Conservation (phyloP, 2,888 invertebrate species). For the Lasiommata megera region DNA sequence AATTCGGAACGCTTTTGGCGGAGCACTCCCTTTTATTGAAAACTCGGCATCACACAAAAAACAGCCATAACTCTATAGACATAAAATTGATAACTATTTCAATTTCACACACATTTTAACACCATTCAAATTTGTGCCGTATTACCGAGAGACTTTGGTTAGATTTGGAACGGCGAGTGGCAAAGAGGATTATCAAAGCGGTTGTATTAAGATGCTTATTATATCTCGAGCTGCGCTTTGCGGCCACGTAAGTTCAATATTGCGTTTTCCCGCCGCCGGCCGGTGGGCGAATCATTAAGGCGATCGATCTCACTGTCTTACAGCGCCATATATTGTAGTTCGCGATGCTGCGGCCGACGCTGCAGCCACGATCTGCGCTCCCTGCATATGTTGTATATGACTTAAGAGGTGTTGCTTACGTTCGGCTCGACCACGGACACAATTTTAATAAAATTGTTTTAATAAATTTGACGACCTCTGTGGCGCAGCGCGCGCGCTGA, state of each 20-base stretch:
- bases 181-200: slow-evolving; percentile 22
- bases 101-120: neutral
- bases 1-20: slow-evolving; percentile 18
- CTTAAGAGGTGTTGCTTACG: too few species aligned
- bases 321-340: neutral
- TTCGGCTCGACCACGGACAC: too few species aligned
- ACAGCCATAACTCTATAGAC: neutral
- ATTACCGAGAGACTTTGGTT: neutral
- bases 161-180: neutral
- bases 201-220: slow-evolving; percentile 26
- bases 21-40: slow-evolving; percentile 10
- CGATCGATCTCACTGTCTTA: slow-evolving; percentile 2
- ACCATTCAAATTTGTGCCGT: neutral
- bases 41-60: neutral
- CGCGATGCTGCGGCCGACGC: too few species aligned
- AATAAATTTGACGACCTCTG: too few species aligned
- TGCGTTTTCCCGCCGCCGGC: slow-evolving; percentile 16
- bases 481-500: too few species aligned
- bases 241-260: slow-evolving; percentile 21
- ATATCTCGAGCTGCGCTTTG: slow-evolving; percentile 23
- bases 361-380: too few species aligned
- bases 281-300: slow-evolving; percentile 19
- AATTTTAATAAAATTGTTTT: too few species aligned
- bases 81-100: neutral
- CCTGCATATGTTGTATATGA: too few species aligned